Evolutionary conservation across 2,113 vertebrate species (phyloP).

Genomic region (Heterotis niloticus): DNA sequence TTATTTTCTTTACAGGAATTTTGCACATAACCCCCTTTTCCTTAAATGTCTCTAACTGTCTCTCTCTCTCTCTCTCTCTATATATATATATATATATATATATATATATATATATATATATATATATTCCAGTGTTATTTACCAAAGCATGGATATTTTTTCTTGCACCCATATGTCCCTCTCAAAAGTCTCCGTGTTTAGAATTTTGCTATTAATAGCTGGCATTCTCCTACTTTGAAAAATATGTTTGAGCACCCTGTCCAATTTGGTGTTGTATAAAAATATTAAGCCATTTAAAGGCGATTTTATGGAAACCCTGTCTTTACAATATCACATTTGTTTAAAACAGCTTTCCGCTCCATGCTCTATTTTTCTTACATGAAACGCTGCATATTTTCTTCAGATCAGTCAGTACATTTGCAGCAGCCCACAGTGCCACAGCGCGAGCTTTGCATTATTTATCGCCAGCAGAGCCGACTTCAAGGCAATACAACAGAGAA

Average conservation of each 20-base stretch:
- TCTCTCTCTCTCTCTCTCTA: too few species aligned
- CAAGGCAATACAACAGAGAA: constrained; percentile 6
- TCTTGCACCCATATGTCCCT: background rate
- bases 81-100: too few species aligned
- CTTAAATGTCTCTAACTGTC: constrained; percentile 4
- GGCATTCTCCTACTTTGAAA: background rate
- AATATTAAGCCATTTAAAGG: background rate
- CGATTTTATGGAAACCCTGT: too few species aligned
- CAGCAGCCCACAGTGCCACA: background rate
- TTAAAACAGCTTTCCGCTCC: background rate
- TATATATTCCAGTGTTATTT: constrained; percentile 1
- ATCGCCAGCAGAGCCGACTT: constrained; percentile 1
- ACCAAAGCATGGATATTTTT: constrained; percentile 11
- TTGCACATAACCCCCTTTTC: background rate
- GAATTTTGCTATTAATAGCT: constrained; percentile 3
- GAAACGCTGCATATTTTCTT: background rate
- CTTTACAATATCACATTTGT: background rate
- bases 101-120: too few species aligned
- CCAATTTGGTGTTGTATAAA: constrained; percentile 2
- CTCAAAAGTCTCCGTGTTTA: background rate
- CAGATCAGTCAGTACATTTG: background rate
- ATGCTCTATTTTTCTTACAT: background rate
- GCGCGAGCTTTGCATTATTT: constrained; percentile 10
- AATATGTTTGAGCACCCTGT: background rate
- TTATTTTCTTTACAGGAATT: constrained; percentile 5